phyloP scores from a whole-genome alignment of 2,113 vertebrate species.

The Glaucomys volans region DNA sequence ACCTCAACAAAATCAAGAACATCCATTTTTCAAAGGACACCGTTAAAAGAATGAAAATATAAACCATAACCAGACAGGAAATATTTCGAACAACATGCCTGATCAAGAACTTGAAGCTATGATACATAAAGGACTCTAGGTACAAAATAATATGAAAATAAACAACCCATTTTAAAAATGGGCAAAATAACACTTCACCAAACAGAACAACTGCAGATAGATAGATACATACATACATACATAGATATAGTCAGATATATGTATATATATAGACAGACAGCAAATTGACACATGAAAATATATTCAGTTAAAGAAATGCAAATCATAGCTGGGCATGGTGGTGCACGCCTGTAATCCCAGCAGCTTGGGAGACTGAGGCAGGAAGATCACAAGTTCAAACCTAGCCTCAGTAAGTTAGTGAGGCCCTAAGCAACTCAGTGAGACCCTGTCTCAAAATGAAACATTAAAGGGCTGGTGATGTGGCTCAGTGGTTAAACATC shows the following conservation, averaged over 20 bases:
- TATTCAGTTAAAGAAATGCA: neutral
- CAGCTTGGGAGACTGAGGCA: too few relatives aligned
- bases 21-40: neutral
- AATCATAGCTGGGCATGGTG: neutral
- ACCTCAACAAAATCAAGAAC: neutral
- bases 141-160: neutral
- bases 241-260: too few relatives aligned
- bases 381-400: too few relatives aligned
- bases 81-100: slow-evolving; percentile 27
- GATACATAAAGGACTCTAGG: neutral
- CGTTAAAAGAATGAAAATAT: neutral
- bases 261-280: neutral
- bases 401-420: too few relatives aligned
- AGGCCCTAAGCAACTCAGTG: too few relatives aligned
- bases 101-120: neutral
- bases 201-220: too few relatives aligned
- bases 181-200: neutral
- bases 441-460: too few relatives aligned
- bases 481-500: too few relatives aligned
- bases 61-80: neutral
- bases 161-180: neutral
- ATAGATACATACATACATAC: too few relatives aligned
- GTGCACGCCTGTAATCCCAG: too few relatives aligned
- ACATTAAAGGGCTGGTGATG: too few relatives aligned
- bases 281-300: neutral